Evolutionary conservation across 53 echinoderm and acorn worm genomes (phyloP).

Genomic region (Luidia sarsii): DNA sequence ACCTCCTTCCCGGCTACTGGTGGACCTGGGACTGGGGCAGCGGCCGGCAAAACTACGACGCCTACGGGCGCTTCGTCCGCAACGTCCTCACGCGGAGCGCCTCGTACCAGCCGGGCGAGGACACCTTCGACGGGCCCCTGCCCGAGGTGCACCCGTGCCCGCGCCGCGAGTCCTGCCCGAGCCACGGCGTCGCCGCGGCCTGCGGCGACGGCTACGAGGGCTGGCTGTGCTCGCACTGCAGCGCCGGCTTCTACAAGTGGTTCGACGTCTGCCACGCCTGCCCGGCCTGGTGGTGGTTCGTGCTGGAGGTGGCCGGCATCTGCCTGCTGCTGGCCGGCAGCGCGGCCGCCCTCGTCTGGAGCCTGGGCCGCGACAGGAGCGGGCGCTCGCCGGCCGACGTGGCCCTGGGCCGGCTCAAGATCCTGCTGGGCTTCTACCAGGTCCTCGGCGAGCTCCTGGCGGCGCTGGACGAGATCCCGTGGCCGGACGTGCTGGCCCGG

Average conservation of each 20-base stretch:
- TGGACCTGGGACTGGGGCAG: slow-evolving; percentile 63
- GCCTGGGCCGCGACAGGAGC: not conserved
- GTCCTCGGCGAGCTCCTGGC: slow-evolving; percentile 57
- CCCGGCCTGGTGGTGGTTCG: slow-evolving; percentile 26
- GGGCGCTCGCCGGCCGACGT: slow-evolving; percentile 27
- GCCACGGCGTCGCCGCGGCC: slow-evolving; percentile 4
- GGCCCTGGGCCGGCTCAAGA: slow-evolving; percentile 50
- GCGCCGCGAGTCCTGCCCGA: slow-evolving; percentile 4
- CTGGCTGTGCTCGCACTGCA: slow-evolving; percentile 46
- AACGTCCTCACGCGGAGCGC: not conserved
- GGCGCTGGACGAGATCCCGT: slow-evolving; percentile 32
- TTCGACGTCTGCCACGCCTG: slow-evolving; percentile 42
- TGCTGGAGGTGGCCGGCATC: not conserved
- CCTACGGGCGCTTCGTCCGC: slow-evolving; percentile 1
- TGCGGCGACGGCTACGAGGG: slow-evolving; percentile 43
- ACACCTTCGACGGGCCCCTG: slow-evolving; percentile 2
- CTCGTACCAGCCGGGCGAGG: not conserved
- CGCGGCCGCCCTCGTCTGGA: not conserved
- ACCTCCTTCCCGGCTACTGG: slow-evolving; percentile 46
- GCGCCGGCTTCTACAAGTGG: slow-evolving; percentile 32
- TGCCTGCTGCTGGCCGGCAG: not conserved
- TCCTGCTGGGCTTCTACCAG: slow-evolving; percentile 69
- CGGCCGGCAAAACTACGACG: not conserved
- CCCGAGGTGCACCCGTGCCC: slow-evolving; percentile 37
- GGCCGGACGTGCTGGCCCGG: slow-evolving; percentile 21